phyloP scores from a whole-genome alignment of 1,140 invertebrate species.

The Leptopilina clavipes region DNA sequence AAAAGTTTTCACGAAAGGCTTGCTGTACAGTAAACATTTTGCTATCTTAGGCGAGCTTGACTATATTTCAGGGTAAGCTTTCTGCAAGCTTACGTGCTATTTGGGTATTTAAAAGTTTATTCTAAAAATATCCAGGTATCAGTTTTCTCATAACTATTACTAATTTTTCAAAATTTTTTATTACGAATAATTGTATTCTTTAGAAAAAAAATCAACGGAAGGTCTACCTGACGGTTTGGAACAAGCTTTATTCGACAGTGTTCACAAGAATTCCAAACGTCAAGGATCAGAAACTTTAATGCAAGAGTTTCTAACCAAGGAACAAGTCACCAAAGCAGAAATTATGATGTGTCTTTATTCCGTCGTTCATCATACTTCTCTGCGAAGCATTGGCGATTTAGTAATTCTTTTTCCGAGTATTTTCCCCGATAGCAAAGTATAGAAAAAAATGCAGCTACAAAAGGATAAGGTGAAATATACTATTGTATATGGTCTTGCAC shows the following conservation, averaged over 20 bases:
- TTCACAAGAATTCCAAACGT: not conserved
- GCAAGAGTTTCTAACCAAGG: not conserved
- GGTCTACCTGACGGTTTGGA: not conserved
- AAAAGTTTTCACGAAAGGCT: no score
- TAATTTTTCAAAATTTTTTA: not conserved
- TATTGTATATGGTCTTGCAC: not conserved
- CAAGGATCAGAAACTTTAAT: not conserved
- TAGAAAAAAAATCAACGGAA: not conserved
- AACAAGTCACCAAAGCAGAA: not conserved
- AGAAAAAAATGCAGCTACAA: not conserved
- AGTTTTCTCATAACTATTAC: not conserved
- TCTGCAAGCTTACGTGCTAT: no score
- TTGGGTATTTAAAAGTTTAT: no score
- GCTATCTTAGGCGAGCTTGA: no score
- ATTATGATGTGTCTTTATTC: not conserved
- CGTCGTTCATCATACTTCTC: conserved; percentile 3
- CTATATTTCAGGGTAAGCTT: no score
- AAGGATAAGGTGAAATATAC: conserved; percentile 12
- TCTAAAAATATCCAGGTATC: no score
- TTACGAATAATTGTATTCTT: not conserved
- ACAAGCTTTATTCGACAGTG: not conserved
- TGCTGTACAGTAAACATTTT: no score
- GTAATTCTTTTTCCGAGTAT: conserved; percentile 3
- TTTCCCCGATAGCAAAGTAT: not conserved
- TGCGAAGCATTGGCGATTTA: not conserved